A percentile compares a stretch with the other conserved stretches of the same genome.
These are phyloP conservation scores for Capitella teleta DNA, from an alignment of 1,140 invertebrate species.

Conservation along the genomic window DNA sequence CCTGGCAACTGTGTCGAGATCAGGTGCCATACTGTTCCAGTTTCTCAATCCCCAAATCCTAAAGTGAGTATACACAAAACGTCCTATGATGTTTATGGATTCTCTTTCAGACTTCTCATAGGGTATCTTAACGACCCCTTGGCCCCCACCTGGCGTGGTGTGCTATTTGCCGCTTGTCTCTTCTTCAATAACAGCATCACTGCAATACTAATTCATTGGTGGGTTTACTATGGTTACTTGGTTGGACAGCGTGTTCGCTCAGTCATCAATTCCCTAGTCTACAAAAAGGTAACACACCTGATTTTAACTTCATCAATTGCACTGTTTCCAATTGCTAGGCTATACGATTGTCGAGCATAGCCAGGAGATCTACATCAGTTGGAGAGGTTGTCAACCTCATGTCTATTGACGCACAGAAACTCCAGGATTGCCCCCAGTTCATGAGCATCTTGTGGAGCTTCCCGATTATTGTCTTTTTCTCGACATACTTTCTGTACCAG, in stretches of 20 bases:
- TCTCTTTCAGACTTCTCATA: too few species aligned
- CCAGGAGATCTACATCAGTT: not conserved
- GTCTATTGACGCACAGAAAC: slow-evolving; percentile 41
- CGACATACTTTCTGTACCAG: slow-evolving; percentile 75
- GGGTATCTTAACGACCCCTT: too few species aligned
- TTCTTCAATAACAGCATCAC: too few species aligned
- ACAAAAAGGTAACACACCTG: slow-evolving; percentile 58
- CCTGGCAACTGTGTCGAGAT: too few species aligned
- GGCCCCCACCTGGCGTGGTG: too few species aligned
- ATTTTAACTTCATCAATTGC: not conserved
- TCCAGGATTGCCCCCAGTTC: slow-evolving; percentile 46
- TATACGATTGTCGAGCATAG: not conserved
- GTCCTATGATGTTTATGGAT: too few species aligned
- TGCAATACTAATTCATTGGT: slow-evolving; percentile 50
- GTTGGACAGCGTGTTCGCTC: slow-evolving; percentile 84
- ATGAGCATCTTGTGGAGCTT: slow-evolving; percentile 91
- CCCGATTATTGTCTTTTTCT: slow-evolving; percentile 55
- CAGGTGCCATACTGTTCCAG: too few species aligned
- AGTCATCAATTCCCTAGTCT: slow-evolving; percentile 82
- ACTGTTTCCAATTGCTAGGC: not conserved
- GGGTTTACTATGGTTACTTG: slow-evolving; percentile 41
- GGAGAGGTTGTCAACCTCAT: slow-evolving; percentile 49
- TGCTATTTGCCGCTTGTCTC: too few species aligned
- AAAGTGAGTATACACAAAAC: too few species aligned
- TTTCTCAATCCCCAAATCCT: too few species aligned